Percentiles rank a stretch among this genome's conserved stretches.
These are phyloP conservation scores for Myotis yumanensis DNA, from an alignment of 2,113 vertebrate genomes.

Conservation along the genomic window DNA sequence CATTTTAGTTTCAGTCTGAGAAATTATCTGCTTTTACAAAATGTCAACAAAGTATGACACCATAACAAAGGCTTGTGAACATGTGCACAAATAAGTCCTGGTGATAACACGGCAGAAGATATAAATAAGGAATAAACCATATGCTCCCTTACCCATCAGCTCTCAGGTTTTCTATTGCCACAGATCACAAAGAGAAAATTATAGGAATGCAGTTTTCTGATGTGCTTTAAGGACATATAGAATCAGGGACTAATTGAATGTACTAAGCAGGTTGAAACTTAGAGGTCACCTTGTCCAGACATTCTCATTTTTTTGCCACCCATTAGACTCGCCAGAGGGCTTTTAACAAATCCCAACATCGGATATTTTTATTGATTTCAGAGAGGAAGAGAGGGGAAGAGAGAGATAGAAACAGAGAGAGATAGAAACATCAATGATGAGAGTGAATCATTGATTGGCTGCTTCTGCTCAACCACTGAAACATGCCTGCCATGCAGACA, in stretches of 20 bases:
- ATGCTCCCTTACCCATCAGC: not conserved
- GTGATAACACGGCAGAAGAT: not conserved
- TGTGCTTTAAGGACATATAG: not conserved
- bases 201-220: not conserved
- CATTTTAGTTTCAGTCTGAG: not conserved
- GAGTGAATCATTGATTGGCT: no score
- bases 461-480: not conserved
- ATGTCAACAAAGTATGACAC: not conserved
- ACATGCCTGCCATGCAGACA: no score
- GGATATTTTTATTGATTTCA: no score
- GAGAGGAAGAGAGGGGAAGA: no score
- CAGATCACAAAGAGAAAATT: not conserved
- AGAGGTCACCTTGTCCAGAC: not conserved
- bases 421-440: no score
- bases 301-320: not conserved
- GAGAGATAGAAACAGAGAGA: no score
- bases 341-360: not conserved
- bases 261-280: not conserved
- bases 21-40: conserved; percentile 22
- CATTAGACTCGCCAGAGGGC: not conserved
- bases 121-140: not conserved
- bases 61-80: not conserved
- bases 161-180: not conserved
- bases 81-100: not conserved
- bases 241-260: not conserved